phyloP scores from a whole-genome alignment of 2,888 invertebrate genomes.

The Drosophila pegasa region DNA sequence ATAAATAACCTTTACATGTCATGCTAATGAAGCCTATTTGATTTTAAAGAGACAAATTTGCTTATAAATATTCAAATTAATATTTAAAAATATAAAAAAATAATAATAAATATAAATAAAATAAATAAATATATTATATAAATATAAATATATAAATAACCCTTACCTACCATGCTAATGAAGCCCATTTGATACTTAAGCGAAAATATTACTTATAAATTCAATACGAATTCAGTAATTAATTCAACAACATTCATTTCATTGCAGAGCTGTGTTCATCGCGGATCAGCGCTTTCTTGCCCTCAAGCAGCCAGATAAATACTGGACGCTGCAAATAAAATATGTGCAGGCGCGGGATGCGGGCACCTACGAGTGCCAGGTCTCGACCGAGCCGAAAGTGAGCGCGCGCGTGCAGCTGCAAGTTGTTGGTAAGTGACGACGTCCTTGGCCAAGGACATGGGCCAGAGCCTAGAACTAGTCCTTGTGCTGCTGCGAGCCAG shows the following conservation, averaged over 20 bases:
- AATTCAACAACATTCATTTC: neutral
- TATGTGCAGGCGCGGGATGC: constrained; percentile 96
- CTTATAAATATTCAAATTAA: no score
- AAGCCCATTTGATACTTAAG: no score
- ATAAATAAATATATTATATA: no score
- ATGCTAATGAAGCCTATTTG: no score
- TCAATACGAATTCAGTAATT: no score
- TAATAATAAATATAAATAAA: no score
- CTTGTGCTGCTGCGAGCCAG: constrained; percentile 19
- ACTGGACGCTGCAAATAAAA: constrained; percentile 95
- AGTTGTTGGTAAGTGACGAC: constrained; percentile 92
- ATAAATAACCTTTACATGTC: no score
- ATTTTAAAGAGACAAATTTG: no score
- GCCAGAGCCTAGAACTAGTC: constrained; percentile 22
- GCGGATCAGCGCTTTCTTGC: constrained; percentile 97
- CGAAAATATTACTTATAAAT: neutral
- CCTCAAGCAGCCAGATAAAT: constrained; percentile 86
- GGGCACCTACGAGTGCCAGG: constrained; percentile 97
- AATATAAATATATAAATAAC: no score
- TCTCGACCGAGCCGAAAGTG: constrained; percentile 97
- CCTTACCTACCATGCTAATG: no score
- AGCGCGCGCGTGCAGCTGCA: constrained; percentile 96
- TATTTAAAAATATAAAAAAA: no score
- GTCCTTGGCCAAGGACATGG: constrained; percentile 36
- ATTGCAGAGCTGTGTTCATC: constrained; percentile 90